phyloP scores from a whole-genome alignment of 2,888 invertebrate species.

The Drymonia ruficornis region DNA sequence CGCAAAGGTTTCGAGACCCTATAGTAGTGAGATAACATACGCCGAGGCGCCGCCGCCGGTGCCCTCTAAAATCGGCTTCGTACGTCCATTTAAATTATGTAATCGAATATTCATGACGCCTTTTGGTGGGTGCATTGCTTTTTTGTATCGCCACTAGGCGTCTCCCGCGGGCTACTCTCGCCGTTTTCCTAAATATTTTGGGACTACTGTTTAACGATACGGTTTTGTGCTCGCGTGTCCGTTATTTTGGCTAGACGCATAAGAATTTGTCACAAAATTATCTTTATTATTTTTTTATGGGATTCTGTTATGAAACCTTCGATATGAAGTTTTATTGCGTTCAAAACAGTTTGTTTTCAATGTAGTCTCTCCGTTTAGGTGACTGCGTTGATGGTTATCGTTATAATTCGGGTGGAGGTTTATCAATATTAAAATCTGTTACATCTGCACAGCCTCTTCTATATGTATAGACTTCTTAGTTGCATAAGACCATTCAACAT shows the following conservation, averaged over 20 bases:
- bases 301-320: neutral
- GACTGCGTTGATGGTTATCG: conserved; percentile 23
- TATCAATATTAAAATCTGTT: conserved; percentile 47
- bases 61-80: conserved; percentile 48
- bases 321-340: neutral
- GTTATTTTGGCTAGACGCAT: conserved; percentile 3
- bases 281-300: neutral
- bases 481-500: conserved; percentile 15
- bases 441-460: conserved; percentile 30
- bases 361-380: neutral
- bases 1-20: conserved; percentile 26
- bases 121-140: conserved; percentile 56
- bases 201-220: conserved; percentile 2
- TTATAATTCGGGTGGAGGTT: conserved; percentile 30
- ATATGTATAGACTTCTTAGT: conserved; percentile 21
- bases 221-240: neutral
- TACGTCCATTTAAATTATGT: conserved; percentile 67
- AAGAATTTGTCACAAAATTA: neutral
- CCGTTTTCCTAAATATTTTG: conserved; percentile 17
- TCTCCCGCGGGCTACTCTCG: conserved; percentile 30
- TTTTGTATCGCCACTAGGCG: conserved; percentile 45
- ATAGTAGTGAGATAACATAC: conserved; percentile 45
- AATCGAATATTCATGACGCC: conserved; percentile 69
- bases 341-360: neutral
- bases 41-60: conserved; percentile 58